These are phyloP conservation scores for Lemur catta DNA, from an alignment of 2,797 vertebrate genomes.

Conservation along the genomic window DNA sequence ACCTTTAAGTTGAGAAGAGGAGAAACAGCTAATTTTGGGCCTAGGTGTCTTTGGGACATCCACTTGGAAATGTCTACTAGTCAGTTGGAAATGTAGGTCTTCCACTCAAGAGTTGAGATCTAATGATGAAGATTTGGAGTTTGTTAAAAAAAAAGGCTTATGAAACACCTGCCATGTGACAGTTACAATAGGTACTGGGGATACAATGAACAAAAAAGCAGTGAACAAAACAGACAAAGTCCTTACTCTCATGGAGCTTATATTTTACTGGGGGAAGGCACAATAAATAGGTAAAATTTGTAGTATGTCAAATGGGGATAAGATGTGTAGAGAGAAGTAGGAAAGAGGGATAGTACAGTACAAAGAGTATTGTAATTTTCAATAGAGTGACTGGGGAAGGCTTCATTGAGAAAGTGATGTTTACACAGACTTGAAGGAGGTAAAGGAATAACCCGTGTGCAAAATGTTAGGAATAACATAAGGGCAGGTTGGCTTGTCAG, in stretches of 20 bases:
- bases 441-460: background rate
- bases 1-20: constrained; percentile 24
- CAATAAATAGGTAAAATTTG: background rate
- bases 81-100: background rate
- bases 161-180: background rate
- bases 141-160: background rate
- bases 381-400: background rate
- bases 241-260: background rate
- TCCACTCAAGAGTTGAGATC: background rate
- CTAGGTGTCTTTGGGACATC: background rate
- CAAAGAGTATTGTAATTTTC: background rate
- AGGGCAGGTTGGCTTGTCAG: background rate
- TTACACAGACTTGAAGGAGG: background rate
- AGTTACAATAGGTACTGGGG: background rate
- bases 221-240: background rate
- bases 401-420: background rate
- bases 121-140: background rate
- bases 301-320: background rate
- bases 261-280: background rate
- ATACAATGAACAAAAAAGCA: background rate
- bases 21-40: background rate
- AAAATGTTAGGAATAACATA: background rate
- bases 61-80: background rate
- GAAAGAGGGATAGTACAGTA: background rate
- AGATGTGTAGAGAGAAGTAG: constrained; percentile 22